Evolutionary conservation across 2,888 invertebrate genomes (phyloP).

Genomic region (Noctua janthina): DNA sequence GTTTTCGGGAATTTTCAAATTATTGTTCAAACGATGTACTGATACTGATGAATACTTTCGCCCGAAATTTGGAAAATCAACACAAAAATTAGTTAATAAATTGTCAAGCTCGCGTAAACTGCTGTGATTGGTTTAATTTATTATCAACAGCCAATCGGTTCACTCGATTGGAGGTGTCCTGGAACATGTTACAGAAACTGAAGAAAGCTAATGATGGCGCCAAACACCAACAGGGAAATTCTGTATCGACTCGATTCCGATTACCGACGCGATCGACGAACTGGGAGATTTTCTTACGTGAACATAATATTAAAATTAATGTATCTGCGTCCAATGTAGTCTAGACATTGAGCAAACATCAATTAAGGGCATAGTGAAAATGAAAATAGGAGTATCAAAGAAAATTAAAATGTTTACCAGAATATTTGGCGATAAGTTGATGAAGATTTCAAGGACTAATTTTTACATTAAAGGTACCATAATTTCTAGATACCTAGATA

Average conservation of each 20-base stretch:
- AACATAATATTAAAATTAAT: background rate
- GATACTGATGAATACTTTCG: background rate
- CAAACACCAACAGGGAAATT: background rate
- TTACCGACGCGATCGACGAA: background rate
- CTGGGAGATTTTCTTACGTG: background rate
- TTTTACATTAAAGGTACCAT: background rate
- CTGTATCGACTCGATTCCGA: background rate
- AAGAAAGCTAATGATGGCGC: background rate
- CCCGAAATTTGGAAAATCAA: background rate
- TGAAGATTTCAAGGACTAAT: background rate
- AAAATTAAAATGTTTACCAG: background rate
- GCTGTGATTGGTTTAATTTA: background rate
- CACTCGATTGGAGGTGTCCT: background rate
- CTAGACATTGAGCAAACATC: background rate
- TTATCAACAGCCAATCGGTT: background rate
- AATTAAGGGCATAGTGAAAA: background rate
- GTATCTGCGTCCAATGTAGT: background rate
- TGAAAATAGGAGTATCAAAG: background rate
- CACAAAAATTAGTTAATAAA: background rate
- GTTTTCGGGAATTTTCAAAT: slow-evolving; percentile 17
- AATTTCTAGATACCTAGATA: background rate
- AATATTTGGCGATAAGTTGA: no score
- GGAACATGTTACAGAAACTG: background rate
- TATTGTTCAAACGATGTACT: background rate
- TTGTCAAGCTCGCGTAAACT: background rate